Percentiles rank a stretch among this genome's conserved stretches.
These are phyloP conservation scores for Takifugu bimaculatus DNA, from an alignment of 2,113 vertebrate genomes.

Conservation along the genomic window DNA sequence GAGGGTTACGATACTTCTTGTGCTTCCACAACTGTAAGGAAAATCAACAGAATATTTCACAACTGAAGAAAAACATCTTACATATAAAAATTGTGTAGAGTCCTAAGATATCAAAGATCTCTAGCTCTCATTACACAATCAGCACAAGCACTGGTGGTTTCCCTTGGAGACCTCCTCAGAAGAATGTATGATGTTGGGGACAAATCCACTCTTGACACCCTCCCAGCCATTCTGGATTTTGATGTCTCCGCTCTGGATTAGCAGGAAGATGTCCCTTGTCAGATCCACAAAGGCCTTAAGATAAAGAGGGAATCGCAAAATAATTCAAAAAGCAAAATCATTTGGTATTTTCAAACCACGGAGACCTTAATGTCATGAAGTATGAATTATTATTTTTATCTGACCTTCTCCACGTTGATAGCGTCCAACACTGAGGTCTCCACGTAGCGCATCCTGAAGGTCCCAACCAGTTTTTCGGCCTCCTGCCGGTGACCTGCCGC, in stretches of 20 bases:
- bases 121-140: constrained; percentile 52
- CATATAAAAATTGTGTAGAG: too few species aligned
- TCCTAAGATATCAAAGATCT: too few species aligned
- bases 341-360: too few species aligned
- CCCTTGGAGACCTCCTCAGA: constrained; percentile 95
- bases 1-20: too few species aligned
- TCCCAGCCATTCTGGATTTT: constrained; percentile 99
- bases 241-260: constrained; percentile 94
- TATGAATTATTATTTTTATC: too few species aligned
- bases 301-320: too few species aligned
- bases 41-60: too few species aligned
- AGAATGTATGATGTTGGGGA: constrained; percentile 96
- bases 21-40: too few species aligned
- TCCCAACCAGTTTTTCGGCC: constrained; percentile 92
- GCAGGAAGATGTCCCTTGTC: constrained; percentile 93
- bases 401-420: constrained; percentile 87
- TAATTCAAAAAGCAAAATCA: too few species aligned
- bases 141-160: constrained; percentile 93
- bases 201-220: constrained; percentile 97
- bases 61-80: too few species aligned
- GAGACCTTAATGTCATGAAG: too few species aligned
- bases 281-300: constrained; percentile 89
- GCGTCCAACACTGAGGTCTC: constrained; percentile 96
- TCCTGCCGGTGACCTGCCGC: constrained; percentile 85
- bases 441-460: constrained; percentile 95